phyloP scores from a whole-genome alignment of 92 coral and sea anemone genomes.

The Phenganax marumi region DNA sequence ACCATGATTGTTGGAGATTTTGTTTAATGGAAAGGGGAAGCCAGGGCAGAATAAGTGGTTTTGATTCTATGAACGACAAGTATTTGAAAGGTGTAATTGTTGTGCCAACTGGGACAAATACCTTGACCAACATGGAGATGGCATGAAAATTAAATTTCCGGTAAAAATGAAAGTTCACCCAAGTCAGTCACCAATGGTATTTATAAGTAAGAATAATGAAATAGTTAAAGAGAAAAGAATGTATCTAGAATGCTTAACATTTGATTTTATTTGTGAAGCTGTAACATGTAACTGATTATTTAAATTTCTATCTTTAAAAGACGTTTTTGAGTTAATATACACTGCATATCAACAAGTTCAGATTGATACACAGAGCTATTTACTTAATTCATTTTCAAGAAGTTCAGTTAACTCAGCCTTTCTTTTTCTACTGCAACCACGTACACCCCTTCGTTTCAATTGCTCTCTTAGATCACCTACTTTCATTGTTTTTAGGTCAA shows the following conservation, averaged over 20 bases:
- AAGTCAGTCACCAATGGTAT: constrained; percentile 44
- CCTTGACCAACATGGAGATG: constrained; percentile 67
- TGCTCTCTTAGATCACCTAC: constrained; percentile 36
- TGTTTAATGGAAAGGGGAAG: constrained; percentile 55
- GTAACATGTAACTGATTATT: neutral
- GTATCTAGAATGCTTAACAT: constrained; percentile 47
- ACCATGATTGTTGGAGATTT: constrained; percentile 60
- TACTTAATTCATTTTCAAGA: constrained; percentile 18
- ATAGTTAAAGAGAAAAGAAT: constrained; percentile 46
- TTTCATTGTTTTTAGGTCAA: constrained; percentile 29
- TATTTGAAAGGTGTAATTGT: constrained; percentile 46
- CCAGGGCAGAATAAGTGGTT: constrained; percentile 53
- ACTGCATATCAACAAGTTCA: no score
- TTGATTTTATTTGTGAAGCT: constrained; percentile 53
- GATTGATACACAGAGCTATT: neutral
- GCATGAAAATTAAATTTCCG: constrained; percentile 52
- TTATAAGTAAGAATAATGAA: constrained; percentile 36
- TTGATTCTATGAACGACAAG: constrained; percentile 35
- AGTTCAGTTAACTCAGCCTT: constrained; percentile 9
- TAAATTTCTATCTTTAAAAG: neutral
- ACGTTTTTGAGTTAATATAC: neutral
- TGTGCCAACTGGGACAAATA: constrained; percentile 54
- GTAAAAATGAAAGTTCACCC: constrained; percentile 52
- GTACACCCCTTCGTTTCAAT: constrained; percentile 23
- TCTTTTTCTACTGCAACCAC: neutral